These are phyloP conservation scores for Mesorhabditis spiculigera DNA, from an alignment of 2,888 invertebrate species.

Conservation along the genomic window DNA sequence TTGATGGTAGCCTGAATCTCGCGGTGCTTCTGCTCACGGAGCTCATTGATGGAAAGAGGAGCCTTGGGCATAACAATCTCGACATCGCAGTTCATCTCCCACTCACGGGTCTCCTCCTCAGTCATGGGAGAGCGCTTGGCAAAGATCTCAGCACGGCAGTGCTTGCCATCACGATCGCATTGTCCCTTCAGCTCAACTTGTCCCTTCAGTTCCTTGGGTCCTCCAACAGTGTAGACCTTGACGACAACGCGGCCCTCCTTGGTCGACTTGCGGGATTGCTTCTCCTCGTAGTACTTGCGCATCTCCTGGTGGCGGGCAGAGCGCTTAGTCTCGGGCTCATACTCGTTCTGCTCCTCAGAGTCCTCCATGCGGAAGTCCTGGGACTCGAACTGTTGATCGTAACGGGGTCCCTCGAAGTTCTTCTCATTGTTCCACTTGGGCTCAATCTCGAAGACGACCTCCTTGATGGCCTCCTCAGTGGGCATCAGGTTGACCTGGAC, in stretches of 20 bases:
- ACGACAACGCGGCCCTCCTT: slow-evolving; percentile 28
- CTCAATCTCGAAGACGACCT: slow-evolving; percentile 19
- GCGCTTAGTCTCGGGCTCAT: slow-evolving; percentile 22
- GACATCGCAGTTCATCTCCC: slow-evolving; percentile 17
- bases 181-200: slow-evolving; percentile 21
- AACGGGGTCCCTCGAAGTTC: slow-evolving; percentile 24
- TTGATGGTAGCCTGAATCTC: slow-evolving; percentile 23
- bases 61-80: slow-evolving; percentile 24
- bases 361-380: slow-evolving; percentile 20
- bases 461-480: slow-evolving; percentile 12
- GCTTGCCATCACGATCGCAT: slow-evolving; percentile 28
- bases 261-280: slow-evolving; percentile 6
- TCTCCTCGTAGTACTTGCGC: slow-evolving; percentile 17
- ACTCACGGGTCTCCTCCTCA: slow-evolving; percentile 20
- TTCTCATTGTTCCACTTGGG: slow-evolving; percentile 24
- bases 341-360: slow-evolving; percentile 28
- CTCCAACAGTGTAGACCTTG: slow-evolving; percentile 20
- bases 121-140: slow-evolving; percentile 11
- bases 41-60: slow-evolving; percentile 15
- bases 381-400: slow-evolving; percentile 16
- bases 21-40: slow-evolving; percentile 30
- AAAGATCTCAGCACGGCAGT: slow-evolving; percentile 27
- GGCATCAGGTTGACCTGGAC: slow-evolving; percentile 26
- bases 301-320: slow-evolving; percentile 24
- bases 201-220: slow-evolving; percentile 10